Conservation (phyloP, 1,140 invertebrate genomes). For the Trachymyrmex septentrionalis region DNA sequence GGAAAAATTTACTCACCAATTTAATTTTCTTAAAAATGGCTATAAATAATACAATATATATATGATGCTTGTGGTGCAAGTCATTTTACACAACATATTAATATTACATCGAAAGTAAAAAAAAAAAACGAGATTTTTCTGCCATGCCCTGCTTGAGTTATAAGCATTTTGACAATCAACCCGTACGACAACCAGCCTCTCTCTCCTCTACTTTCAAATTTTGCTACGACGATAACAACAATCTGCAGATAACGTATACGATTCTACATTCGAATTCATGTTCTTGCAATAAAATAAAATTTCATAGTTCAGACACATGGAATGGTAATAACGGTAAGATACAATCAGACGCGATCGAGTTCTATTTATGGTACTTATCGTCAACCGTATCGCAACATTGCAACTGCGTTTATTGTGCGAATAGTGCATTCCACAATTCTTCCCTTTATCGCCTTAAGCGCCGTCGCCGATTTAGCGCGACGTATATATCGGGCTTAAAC, state of each 20-base stretch:
- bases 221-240: neutral
- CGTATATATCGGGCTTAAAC: neutral
- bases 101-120: no score
- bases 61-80: no score
- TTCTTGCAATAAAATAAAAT: neutral
- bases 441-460: slow-evolving; percentile 16
- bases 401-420: neutral
- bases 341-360: slow-evolving; percentile 35
- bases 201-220: neutral
- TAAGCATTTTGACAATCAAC: no score
- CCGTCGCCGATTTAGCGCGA: neutral
- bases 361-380: slow-evolving; percentile 44
- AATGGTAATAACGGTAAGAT: slow-evolving; percentile 16
- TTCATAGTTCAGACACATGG: neutral
- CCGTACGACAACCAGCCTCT: no score
- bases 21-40: no score
- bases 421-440: slow-evolving; percentile 1
- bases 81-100: no score
- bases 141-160: no score
- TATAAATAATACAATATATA: no score
- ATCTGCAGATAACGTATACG: neutral
- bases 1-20: no score
- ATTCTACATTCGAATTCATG: neutral
- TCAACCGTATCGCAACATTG: neutral
- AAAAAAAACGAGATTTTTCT: no score